Evolutionary conservation across 2,113 vertebrate species (phyloP).

Genomic region (Chloropsis cyanopogon): DNA sequence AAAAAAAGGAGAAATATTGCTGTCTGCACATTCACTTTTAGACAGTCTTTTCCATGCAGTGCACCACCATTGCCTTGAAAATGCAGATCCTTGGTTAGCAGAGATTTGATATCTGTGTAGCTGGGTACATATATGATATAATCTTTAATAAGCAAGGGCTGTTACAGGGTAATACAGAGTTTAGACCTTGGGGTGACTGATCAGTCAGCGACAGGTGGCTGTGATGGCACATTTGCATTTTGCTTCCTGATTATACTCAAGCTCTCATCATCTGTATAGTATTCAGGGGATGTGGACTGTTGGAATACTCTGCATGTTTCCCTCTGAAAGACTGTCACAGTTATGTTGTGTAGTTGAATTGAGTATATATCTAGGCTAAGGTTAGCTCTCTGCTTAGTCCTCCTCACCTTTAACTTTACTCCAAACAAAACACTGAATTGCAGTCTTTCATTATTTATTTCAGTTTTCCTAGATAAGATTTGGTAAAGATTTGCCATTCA

Average conservation of each 20-base stretch:
- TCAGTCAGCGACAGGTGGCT: not conserved
- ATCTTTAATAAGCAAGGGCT: not conserved
- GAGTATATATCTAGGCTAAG: not conserved
- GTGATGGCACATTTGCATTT: not conserved
- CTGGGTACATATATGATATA: not conserved
- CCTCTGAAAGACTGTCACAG: not conserved
- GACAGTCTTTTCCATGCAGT: not conserved
- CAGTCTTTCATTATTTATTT: not conserved
- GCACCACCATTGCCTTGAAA: not conserved
- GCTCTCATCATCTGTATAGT: accelerated
- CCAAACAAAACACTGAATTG: not conserved
- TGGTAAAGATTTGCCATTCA: not conserved
- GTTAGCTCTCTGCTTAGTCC: not conserved
- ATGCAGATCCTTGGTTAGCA: not conserved
- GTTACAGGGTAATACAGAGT: not conserved
- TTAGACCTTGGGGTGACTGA: not conserved
- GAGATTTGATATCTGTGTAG: not conserved
- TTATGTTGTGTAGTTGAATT: not conserved
- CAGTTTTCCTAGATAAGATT: not conserved
- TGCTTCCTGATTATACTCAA: not conserved
- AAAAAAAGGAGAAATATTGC: not conserved
- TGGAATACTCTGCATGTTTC: not conserved
- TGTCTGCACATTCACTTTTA: not conserved
- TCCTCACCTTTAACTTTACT: not conserved
- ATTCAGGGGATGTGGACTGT: not conserved